phyloP scores from a whole-genome alignment of 1,140 invertebrate species.

The Dryas iulia region DNA sequence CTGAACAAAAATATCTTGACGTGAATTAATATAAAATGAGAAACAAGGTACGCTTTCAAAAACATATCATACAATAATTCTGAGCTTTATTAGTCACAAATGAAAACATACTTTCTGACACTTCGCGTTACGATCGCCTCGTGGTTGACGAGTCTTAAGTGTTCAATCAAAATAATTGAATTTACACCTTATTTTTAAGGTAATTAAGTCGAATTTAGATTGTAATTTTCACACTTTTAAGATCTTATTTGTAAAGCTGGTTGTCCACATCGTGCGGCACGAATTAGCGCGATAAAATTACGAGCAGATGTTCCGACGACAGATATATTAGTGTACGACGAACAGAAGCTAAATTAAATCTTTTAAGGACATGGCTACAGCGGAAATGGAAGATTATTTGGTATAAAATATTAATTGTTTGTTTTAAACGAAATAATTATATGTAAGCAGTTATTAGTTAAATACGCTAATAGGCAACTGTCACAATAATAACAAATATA shows the following conservation, averaged over 20 bases:
- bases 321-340: slow-evolving; percentile 49
- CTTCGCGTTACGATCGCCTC: background rate
- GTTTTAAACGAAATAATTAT: background rate
- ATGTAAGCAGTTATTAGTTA: background rate
- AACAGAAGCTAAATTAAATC: slow-evolving; percentile 39
- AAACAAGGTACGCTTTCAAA: slow-evolving; percentile 11
- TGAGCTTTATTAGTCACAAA: slow-evolving; percentile 26
- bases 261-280: slow-evolving; percentile 39
- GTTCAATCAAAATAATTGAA: background rate
- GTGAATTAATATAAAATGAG: slow-evolving; percentile 5
- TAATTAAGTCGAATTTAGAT: slow-evolving; percentile 31
- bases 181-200: slow-evolving; percentile 1
- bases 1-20: slow-evolving; percentile 5
- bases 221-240: slow-evolving; percentile 18
- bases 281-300: slow-evolving; percentile 63
- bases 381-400: background rate
- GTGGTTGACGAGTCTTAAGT: background rate
- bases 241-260: slow-evolving; percentile 30
- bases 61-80: slow-evolving; percentile 31
- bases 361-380: slow-evolving; percentile 22
- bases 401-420: background rate
- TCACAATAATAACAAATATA: background rate
- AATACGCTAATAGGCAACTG: background rate
- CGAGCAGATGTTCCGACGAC: slow-evolving; percentile 52
- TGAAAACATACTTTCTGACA: slow-evolving; percentile 30